These are phyloP conservation scores for Potamilus streckersoni DNA, from an alignment of 1,140 invertebrate genomes.

Conservation along the genomic window DNA sequence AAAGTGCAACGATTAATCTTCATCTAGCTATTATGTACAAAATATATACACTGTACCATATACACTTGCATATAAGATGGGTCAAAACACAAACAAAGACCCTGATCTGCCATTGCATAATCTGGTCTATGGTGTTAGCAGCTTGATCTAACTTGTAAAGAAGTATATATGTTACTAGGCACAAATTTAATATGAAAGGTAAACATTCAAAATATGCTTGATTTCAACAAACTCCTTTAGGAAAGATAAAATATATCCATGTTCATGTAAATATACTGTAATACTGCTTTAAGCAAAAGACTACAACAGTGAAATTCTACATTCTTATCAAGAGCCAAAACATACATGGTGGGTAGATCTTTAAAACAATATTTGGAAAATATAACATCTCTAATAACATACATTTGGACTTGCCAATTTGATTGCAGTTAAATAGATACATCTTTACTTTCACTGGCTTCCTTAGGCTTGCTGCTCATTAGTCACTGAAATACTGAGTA, in stretches of 20 bases:
- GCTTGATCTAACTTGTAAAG: not conserved
- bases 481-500: slow-evolving; percentile 17
- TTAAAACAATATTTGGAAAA: not conserved
- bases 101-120: too few relatives aligned
- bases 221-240: not conserved
- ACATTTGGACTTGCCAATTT: not conserved
- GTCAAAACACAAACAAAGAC: too few relatives aligned
- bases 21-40: too few relatives aligned
- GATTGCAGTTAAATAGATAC: not conserved
- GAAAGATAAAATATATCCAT: not conserved
- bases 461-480: slow-evolving; percentile 39
- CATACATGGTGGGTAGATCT: not conserved
- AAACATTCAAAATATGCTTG: not conserved
- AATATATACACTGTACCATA: too few relatives aligned
- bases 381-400: not conserved
- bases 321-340: not conserved
- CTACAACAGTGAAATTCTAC: not conserved
- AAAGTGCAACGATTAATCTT: too few relatives aligned
- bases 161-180: not conserved
- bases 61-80: too few relatives aligned
- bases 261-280: not conserved
- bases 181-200: not conserved
- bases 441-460: slow-evolving; percentile 34
- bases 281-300: too few relatives aligned
- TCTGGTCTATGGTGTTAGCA: not conserved